Base-by-base conservation (phyloP, 2,113 vertebrate genomes). In the Chinchilla lanigera region DNA sequence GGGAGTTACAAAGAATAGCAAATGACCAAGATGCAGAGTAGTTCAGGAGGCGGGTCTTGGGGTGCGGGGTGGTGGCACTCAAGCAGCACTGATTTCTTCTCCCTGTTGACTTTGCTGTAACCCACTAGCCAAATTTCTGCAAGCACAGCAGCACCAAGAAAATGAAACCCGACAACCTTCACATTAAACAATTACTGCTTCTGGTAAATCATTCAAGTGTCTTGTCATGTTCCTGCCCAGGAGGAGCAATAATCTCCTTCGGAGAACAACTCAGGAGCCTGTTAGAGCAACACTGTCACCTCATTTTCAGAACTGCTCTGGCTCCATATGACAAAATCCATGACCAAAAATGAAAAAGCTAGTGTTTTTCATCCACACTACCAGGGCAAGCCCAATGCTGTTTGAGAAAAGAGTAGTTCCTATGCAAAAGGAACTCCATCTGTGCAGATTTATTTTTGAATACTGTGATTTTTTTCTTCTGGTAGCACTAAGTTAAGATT, bases 271-370 rank as follows among this genome's bases (percentile, higher is more conserved):
- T 93, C 69, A 82, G 77, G 63, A 86, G 92, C 85, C 90, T 94
- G 52, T 97, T 56, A 97, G 88, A 92, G 77, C 58, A 86, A 52
- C 94, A 67, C 16, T 44, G 85, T 82, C 14, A 44, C 85, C 82
- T 95, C n/a, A 4, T 92, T 95, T 94, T 78, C 92, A 83, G 78
- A 85, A 61, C 71, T 61, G 7, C 69, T 86, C 94, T 86, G 47
- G 65, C 85, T 95, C 77, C 81, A 9, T 73, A 95, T 95, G 94
- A 96, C 97, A 97, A 97, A 97, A 98, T 95, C 94, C 93, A 97
- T 97, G 90, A 63, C 91, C 38, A 16, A 41, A 95, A 94, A 61
- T 80, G n/a, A 95, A 85, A 90, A 92, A 93, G 65, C 50, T 88
- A 69, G 47, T 6, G 77, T 35, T 78, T 88, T 82, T 73, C 41